Evolutionary conservation across 1,140 invertebrate species (phyloP), one percentile per base, ranked within the genome.

Genomic region (Cydia strobilella): DNA sequence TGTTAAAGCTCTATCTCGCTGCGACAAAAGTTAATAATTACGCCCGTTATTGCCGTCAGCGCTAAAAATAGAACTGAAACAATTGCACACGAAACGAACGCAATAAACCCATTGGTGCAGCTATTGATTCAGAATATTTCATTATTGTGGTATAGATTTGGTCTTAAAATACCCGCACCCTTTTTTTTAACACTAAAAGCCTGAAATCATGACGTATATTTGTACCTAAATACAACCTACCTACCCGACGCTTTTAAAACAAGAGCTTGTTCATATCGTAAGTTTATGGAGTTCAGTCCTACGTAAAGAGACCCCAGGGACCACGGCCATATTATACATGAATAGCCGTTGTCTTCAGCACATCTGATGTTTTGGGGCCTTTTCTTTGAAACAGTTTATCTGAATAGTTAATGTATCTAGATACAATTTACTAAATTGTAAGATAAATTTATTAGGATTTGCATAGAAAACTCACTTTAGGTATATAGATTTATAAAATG

Each of bases 231-330:
- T n/a, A n/a, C n/a, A n/a, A 42, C 4, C 13, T 48, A 15, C 15
- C 15, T 54, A 18, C 51, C 15, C 4, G 9, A 31, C 27, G 63
- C 63, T 35, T 35, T 66, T 66, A 66, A 66, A 66, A 66, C 25
- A 31, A 35, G 63, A 31, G 10, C 35, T 39, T 66, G 27, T 15
- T 31, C 63, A 66, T 66, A 66, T 66, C 63, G 31, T 27, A 66
- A 66, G 27, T 66, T 66, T 66, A 66, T 31, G 25, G 63, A 35
- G 63, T 66, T 66, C 51, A 66, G 63, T 35, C 63, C 25, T 66
- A 66, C 39, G 63, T 66, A 66, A 66, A 66, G 63, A 66, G 63
- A 15, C 63, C 27, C 15, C 20, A 35, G 27, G 63, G 63, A 35
- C 18, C 15, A 54, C 27, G 13, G 27, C 13, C 25, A 35, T 66